These are phyloP conservation scores for Drosophila biarmipes DNA, from an alignment of 1,140 invertebrate species.

Conservation along the genomic window DNA sequence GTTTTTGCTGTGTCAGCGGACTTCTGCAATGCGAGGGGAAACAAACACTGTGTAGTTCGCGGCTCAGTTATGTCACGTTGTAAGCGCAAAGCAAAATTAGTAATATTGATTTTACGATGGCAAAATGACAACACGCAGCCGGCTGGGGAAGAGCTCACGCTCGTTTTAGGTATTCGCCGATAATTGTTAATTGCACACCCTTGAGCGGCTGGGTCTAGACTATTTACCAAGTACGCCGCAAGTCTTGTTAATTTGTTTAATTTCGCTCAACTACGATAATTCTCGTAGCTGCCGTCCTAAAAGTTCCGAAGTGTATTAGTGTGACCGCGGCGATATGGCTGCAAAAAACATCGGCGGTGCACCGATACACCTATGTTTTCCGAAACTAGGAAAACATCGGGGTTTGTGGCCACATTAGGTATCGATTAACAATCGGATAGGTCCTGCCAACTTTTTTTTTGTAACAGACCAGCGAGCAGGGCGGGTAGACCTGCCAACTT, in stretches of 20 bases:
- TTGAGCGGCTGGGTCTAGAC: too few relatives aligned
- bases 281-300: not conserved
- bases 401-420: too few relatives aligned
- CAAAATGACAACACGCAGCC: conserved; percentile 51
- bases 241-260: conserved; percentile 27
- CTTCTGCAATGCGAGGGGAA: conserved; percentile 15
- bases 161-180: too few relatives aligned
- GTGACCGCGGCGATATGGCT: not conserved
- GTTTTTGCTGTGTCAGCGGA: conserved; percentile 28
- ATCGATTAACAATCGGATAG: too few relatives aligned
- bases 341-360: too few relatives aligned
- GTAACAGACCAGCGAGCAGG: too few relatives aligned
- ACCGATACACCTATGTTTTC: too few relatives aligned
- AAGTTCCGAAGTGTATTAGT: not conserved
- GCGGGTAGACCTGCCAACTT: too few relatives aligned
- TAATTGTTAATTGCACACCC: not conserved
- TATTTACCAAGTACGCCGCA: conserved; percentile 23
- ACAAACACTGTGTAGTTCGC: conserved; percentile 6
- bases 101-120: conserved; percentile 74
- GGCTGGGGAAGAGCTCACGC: not conserved
- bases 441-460: too few relatives aligned
- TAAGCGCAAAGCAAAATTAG: conserved; percentile 70
- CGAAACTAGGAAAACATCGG: too few relatives aligned
- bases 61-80: conserved; percentile 71
- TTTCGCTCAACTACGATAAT: conserved; percentile 13